A percentile compares a stretch with the other conserved stretches of the same genome.
These are phyloP conservation scores for Chaunax sp. DNA, from an alignment of 2,797 vertebrate genomes.

Conservation along the genomic window DNA sequence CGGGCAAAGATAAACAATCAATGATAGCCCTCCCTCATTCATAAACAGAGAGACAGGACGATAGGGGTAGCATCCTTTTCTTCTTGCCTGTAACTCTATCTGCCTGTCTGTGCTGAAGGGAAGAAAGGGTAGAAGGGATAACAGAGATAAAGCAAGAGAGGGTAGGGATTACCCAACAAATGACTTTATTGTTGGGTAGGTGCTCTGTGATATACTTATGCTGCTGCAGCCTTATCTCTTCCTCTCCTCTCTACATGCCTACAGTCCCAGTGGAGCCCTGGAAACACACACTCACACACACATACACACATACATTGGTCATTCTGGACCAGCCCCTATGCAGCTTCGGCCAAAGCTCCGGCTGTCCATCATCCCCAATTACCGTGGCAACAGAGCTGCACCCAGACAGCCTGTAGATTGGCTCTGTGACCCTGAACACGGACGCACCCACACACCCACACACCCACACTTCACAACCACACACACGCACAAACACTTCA, in stretches of 20 bases:
- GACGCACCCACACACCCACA: slow-evolving; percentile 51
- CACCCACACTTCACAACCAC: slow-evolving; percentile 21
- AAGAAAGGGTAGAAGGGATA: slow-evolving; percentile 21
- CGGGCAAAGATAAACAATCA: slow-evolving; percentile 83
- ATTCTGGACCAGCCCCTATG: slow-evolving; percentile 74
- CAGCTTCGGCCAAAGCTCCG: slow-evolving; percentile 76
- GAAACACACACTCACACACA: slow-evolving; percentile 41
- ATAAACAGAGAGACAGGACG: slow-evolving; percentile 72
- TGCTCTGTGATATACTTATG: slow-evolving; percentile 59
- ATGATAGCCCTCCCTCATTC: slow-evolving; percentile 82
- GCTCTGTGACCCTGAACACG: slow-evolving; percentile 76
- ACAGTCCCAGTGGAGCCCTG: slow-evolving; percentile 54
- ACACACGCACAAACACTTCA: slow-evolving; percentile 9
- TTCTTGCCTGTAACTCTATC: slow-evolving; percentile 69
- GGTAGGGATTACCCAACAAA: slow-evolving; percentile 62
- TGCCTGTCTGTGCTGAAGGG: slow-evolving; percentile 34
- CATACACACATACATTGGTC: slow-evolving; percentile 66
- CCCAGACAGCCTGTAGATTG: slow-evolving; percentile 82
- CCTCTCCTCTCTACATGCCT: slow-evolving; percentile 51
- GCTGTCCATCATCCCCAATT: slow-evolving; percentile 88
- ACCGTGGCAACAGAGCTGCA: slow-evolving; percentile 83
- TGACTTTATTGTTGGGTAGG: slow-evolving; percentile 60
- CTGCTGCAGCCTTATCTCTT: slow-evolving; percentile 65
- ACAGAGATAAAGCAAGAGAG: slow-evolving; percentile 41
- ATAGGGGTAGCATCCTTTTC: slow-evolving; percentile 50